These are phyloP conservation scores for Scaptomyza polygonia DNA, from an alignment of 2,888 invertebrate species.

Conservation along the genomic window DNA sequence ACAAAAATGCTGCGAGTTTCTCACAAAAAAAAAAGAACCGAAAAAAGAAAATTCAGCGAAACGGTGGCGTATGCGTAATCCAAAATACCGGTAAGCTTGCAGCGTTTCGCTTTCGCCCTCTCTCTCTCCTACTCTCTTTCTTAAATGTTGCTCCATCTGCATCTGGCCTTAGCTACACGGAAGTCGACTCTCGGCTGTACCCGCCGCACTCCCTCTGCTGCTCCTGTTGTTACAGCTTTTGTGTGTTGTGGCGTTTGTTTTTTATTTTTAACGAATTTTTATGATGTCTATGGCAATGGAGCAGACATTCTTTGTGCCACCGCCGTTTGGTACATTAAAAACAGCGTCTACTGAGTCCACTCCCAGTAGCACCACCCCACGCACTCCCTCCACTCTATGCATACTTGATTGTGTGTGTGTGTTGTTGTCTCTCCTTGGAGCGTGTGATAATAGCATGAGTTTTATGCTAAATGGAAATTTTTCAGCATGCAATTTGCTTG, in stretches of 20 bases:
- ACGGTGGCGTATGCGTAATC: constrained; percentile 79
- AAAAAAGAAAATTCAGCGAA: constrained; percentile 36
- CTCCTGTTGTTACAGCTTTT: constrained; percentile 37
- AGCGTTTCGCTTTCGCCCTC: constrained; percentile 12
- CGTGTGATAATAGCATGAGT: constrained; percentile 69
- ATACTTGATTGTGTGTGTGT: constrained; percentile 71
- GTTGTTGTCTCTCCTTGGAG: constrained; percentile 27
- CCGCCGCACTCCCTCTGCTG: background rate
- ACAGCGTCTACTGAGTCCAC: constrained; percentile 68
- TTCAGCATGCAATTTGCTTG: constrained; percentile 71
- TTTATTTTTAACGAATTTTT: constrained; percentile 78
- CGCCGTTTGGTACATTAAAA: constrained; percentile 76
- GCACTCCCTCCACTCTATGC: constrained; percentile 28
- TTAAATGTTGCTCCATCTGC: background rate
- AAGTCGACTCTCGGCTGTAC: constrained; percentile 59
- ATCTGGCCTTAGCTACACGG: constrained; percentile 67
- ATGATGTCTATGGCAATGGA: constrained; percentile 76
- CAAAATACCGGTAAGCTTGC: constrained; percentile 72
- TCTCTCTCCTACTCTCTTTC: background rate
- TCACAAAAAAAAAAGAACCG: constrained; percentile 30
- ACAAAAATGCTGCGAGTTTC: constrained; percentile 51
- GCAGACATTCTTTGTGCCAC: constrained; percentile 75
- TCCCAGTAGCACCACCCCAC: constrained; percentile 1
- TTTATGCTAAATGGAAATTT: constrained; percentile 81
- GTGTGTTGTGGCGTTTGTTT: constrained; percentile 66